Percentiles rank a stretch among this genome's conserved stretches.
phyloP scores from a whole-genome alignment of 2,888 invertebrate species.

The Hyalella azteca region DNA sequence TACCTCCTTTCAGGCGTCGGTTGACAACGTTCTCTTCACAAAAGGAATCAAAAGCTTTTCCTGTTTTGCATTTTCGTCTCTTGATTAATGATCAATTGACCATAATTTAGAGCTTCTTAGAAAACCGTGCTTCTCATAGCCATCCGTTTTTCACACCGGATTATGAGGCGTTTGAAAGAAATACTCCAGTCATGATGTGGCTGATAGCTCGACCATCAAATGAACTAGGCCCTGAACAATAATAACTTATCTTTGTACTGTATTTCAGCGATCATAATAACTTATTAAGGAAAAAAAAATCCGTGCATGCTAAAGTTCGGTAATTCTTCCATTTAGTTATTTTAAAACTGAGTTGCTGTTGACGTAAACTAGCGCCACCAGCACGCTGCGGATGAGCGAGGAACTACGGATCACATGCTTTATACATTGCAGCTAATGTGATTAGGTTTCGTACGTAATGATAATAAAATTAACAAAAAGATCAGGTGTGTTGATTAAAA shows the following conservation, averaged over 20 bases:
- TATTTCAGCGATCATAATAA: too few relatives aligned
- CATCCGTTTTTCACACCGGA: background rate
- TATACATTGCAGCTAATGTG: background rate
- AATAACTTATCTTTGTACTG: too few relatives aligned
- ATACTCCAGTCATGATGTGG: background rate
- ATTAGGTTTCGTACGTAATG: background rate
- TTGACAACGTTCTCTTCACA: conserved; percentile 28
- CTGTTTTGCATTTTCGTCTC: conserved; percentile 27
- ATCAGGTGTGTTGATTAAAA: background rate
- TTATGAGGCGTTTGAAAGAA: background rate
- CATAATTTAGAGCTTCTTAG: background rate
- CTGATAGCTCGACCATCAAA: background rate
- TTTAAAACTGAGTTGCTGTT: too few relatives aligned
- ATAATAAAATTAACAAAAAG: background rate
- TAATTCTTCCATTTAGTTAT: too few relatives aligned
- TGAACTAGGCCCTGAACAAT: too few relatives aligned
- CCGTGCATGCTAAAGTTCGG: too few relatives aligned
- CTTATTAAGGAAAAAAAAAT: too few relatives aligned
- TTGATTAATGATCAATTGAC: conserved; percentile 29
- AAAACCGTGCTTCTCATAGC: background rate
- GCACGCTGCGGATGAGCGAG: background rate
- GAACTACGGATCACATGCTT: background rate
- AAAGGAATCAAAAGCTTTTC: conserved; percentile 32
- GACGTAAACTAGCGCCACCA: background rate
- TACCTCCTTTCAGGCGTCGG: background rate